Evolutionary conservation across 2,113 vertebrate species (phyloP).

Genomic region (Salvelinus fontinalis): DNA sequence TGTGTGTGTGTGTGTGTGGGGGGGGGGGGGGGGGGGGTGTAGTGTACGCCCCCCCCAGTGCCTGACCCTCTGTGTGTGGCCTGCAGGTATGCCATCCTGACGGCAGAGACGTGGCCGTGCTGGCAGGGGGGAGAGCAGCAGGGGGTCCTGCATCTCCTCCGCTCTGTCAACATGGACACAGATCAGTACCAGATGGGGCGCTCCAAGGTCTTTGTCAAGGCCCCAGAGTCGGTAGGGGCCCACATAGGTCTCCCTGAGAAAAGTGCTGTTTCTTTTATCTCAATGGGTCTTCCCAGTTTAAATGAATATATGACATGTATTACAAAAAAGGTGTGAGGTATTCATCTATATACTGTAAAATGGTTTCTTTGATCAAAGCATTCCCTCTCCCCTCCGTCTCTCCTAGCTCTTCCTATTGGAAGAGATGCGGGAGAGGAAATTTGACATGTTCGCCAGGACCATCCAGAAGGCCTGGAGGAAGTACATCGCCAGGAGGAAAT

Average conservation of each 20-base stretch:
- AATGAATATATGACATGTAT: background rate
- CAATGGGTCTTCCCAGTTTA: background rate
- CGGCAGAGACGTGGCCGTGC: conserved; percentile 85
- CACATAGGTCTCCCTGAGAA: background rate
- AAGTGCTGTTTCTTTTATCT: background rate
- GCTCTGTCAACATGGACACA: conserved; percentile 90
- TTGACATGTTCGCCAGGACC: conserved; percentile 88
- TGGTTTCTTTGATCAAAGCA: background rate
- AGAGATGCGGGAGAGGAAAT: conserved; percentile 95
- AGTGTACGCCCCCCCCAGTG: conserved; percentile 1
- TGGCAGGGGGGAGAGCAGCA: conserved; percentile 88
- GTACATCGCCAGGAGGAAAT: conserved; percentile 85
- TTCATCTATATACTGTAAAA: background rate
- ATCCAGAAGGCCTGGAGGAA: conserved; percentile 96
- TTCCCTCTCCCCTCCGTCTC: background rate
- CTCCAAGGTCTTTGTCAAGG: conserved; percentile 92
- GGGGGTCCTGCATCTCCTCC: conserved; percentile 89
- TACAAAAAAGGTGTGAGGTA: background rate
- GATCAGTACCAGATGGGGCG: conserved; percentile 97
- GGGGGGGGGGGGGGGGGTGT: background rate
- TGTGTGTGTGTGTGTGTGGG: too few species aligned
- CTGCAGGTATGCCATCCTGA: conserved; percentile 90
- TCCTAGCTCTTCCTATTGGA: conserved; percentile 92
- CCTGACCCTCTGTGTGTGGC: background rate
- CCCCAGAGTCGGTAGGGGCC: conserved; percentile 88